phyloP scores from a whole-genome alignment of 1,140 invertebrate species.

The Drosophila nasuta region DNA sequence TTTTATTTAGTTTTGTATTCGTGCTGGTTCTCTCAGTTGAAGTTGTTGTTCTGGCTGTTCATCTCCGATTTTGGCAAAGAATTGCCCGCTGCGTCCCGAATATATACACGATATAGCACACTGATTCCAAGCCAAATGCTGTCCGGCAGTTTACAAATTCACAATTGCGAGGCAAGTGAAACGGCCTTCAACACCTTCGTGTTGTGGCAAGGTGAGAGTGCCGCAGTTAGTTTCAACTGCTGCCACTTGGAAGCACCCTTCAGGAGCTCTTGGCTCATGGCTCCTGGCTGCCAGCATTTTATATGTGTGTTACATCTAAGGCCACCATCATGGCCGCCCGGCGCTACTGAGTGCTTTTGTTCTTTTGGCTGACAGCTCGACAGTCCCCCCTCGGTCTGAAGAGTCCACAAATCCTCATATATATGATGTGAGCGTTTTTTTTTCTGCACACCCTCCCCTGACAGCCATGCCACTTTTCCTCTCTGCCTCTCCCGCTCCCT shows the following conservation, averaged over 20 bases:
- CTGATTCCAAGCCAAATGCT: constrained; percentile 14
- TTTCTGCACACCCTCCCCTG: constrained; percentile 9
- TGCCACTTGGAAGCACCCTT: constrained; percentile 8
- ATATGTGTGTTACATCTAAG: background rate
- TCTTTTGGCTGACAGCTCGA: constrained; percentile 67
- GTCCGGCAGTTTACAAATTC: constrained; percentile 26
- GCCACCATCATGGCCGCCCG: constrained; percentile 57
- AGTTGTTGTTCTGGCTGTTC: constrained; percentile 15
- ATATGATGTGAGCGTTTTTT: constrained; percentile 45
- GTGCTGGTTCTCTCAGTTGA: constrained; percentile 5
- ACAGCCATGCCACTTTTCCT: constrained; percentile 8
- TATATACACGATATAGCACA: constrained; percentile 1
- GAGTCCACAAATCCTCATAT: constrained; percentile 71
- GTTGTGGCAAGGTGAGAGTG: constrained; percentile 18
- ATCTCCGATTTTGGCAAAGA: constrained; percentile 36
- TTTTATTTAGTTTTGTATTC: constrained; percentile 68
- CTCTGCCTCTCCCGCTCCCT: background rate
- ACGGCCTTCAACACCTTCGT: constrained; percentile 69
- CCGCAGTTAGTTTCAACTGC: constrained; percentile 2
- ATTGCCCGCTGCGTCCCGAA: constrained; percentile 34
- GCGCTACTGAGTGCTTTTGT: constrained; percentile 66
- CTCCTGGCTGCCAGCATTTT: background rate
- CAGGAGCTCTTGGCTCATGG: background rate
- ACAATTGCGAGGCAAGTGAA: constrained; percentile 46
- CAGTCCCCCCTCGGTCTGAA: constrained; percentile 43